A percentile compares a stretch with the other conserved stretches of the same genome.
These are phyloP conservation scores for Pandion haliaetus DNA, from an alignment of 2,113 vertebrate species.

Conservation along the genomic window DNA sequence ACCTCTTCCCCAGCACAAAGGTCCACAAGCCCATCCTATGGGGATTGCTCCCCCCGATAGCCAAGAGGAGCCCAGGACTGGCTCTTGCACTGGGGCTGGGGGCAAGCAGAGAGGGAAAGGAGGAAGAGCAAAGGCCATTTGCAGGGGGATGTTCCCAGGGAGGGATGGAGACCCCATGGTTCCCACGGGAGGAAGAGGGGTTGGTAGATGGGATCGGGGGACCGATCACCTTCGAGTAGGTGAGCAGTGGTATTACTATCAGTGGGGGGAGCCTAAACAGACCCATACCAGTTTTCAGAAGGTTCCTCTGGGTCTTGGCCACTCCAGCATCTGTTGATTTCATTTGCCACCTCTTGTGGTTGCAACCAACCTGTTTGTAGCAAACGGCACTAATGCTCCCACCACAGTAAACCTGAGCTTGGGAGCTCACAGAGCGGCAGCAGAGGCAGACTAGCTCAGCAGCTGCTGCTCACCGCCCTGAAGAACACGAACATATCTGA, in stretches of 20 bases:
- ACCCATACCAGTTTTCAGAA: neutral
- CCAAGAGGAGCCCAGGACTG: neutral
- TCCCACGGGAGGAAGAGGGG: neutral
- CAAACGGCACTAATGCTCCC: neutral
- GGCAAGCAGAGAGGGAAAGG: neutral
- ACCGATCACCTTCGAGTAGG: too few relatives aligned
- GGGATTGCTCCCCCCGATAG: neutral
- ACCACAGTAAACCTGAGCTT: neutral
- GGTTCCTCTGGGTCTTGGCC: neutral
- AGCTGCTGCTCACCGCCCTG: neutral
- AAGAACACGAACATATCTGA: accelerated
- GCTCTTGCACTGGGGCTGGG: neutral
- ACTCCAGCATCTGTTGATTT: neutral
- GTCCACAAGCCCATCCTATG: neutral
- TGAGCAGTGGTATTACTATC: neutral
- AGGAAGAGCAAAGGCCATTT: neutral
- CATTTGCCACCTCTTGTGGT: neutral
- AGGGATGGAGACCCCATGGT: neutral
- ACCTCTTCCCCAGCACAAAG: neutral
- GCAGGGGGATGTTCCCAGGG: neutral
- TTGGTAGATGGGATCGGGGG: accelerated
- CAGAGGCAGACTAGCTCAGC: neutral
- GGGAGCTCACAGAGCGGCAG: neutral
- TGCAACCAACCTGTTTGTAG: neutral
- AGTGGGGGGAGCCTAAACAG: neutral